Conservation (phyloP, 1,140 invertebrate genomes). For the Drosophila kikkawai region DNA sequence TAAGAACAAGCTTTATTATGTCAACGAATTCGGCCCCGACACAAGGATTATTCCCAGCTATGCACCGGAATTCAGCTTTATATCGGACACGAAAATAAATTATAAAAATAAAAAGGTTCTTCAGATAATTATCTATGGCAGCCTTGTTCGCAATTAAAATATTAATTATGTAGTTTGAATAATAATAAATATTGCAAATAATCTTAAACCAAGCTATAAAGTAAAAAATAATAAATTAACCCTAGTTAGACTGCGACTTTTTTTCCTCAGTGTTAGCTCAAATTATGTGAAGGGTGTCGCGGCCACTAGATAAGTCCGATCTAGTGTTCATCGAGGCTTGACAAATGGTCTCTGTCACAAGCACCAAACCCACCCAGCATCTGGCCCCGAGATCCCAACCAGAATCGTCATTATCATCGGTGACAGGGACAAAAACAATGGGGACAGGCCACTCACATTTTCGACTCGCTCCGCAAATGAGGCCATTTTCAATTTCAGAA, state of each 20-base stretch:
- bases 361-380: conserved; percentile 16
- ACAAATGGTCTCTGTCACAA: conserved; percentile 47
- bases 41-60: conserved; percentile 27
- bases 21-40: conserved; percentile 20
- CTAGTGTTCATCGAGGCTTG: conserved; percentile 44
- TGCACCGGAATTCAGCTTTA: conserved; percentile 13
- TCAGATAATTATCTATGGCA: neutral
- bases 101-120: neutral
- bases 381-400: conserved; percentile 35
- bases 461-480: conserved; percentile 58
- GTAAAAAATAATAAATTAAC: neutral
- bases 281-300: conserved; percentile 5
- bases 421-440: conserved; percentile 57
- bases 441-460: conserved; percentile 27
- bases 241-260: neutral
- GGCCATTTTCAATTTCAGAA: conserved; percentile 70
- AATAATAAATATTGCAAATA: neutral
- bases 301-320: conserved; percentile 22
- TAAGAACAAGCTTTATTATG: conserved; percentile 16
- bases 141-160: neutral
- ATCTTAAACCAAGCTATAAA: neutral
- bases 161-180: neutral
- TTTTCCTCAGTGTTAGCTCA: neutral
- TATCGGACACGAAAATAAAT: conserved; percentile 1
- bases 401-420: conserved; percentile 48